Conservation (phyloP, 2,797 vertebrate species). For the Coregonus sp. region DNA sequence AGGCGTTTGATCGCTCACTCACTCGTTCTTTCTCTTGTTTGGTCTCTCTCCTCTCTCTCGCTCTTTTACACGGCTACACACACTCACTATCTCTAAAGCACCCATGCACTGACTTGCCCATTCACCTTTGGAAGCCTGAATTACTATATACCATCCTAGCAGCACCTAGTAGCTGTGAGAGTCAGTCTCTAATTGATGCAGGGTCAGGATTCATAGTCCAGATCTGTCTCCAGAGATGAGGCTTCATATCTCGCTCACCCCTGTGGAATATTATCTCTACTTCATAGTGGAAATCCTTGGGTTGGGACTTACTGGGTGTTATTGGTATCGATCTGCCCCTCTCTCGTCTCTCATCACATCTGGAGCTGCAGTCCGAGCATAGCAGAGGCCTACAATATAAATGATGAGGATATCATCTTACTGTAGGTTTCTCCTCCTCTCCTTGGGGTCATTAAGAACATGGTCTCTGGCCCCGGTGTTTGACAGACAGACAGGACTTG, state of each 20-base stretch:
- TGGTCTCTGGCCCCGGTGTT: neutral
- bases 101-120: neutral
- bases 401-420: slow-evolving; percentile 22
- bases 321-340: neutral
- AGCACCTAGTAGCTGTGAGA: neutral
- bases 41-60: neutral
- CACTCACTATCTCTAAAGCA: neutral
- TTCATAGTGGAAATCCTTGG: neutral
- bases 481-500: slow-evolving; percentile 19
- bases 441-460: slow-evolving; percentile 14
- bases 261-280: neutral
- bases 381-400: neutral
- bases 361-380: neutral
- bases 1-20: neutral
- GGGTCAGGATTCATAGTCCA: neutral
- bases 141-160: neutral
- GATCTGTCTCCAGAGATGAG: neutral
- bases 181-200: neutral
- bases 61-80: neutral
- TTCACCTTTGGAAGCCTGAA: neutral
- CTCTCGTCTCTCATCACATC: neutral
- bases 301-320: neutral
- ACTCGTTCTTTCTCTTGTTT: neutral
- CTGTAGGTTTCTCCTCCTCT: neutral
- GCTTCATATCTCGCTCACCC: neutral